Evolutionary conservation across 2,888 invertebrate species (phyloP), one percentile per base, ranked within the genome.

Genomic region (Sarcophaga caerulescens): DNA sequence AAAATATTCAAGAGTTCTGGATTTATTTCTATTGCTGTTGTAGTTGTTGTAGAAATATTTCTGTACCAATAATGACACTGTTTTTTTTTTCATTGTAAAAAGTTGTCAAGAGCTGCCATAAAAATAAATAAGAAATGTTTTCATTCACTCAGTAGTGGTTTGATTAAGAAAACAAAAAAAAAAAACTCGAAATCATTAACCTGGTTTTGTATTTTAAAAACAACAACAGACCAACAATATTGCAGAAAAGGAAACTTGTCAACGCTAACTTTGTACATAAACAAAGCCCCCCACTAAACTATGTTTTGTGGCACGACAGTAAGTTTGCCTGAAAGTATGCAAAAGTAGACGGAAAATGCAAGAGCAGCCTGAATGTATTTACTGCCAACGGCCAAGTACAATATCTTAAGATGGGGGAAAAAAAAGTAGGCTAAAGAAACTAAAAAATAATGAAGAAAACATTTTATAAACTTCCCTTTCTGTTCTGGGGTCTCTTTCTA

Each of bases 111-210:
- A 47, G 10, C 14, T 47, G 47, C 47, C 47, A 14, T 47, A 47
- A 21, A 60, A 21, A 60, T n/a, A 60, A 60, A 60, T 25, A 65
- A 65, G 17, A 17, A 47, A 47, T 14, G 14, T 47, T 47, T 47
- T 12, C 14, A 12, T 12, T 47, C 14, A 6, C 35, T 35, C 6
- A 35, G 35, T 1, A 35, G 1, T 0, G 35, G 35, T 35, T 35
- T 47, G 47, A 47, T 47, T 47, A 35, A 14, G 3, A 47, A 14
- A 23, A 25, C 60, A 63, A 75, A 81, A n/a, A 52, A 63, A 63
- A 75, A 35, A 35, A 35, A 69, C 11, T 69, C 44, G 57, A n/a
- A 63, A 73, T 82, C 71, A 73, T 82, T 82, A 82, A 82, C 82
- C 82, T 77, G 82, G 82, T 82, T 35, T 82, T 77, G 59, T 35